phyloP scores from a whole-genome alignment of 2,113 vertebrate genomes.

The Syrmaticus mikado region DNA sequence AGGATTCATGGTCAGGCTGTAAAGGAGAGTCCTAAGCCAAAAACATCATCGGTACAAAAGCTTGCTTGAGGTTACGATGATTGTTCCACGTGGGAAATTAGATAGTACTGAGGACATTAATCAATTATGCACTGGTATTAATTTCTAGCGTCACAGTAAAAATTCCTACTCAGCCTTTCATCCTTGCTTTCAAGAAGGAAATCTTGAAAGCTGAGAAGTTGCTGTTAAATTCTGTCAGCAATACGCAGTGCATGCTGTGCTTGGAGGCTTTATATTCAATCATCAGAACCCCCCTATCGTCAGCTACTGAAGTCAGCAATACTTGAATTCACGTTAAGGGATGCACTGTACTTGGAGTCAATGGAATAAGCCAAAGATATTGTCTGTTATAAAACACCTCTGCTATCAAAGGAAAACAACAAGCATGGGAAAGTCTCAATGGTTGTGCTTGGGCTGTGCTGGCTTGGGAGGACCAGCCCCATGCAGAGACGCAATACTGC shows the following conservation, averaged over 20 bases:
- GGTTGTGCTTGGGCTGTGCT: neutral
- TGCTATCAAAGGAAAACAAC: neutral
- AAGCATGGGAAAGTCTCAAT: neutral
- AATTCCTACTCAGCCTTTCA: neutral
- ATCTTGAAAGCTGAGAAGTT: neutral
- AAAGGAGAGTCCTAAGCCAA: neutral
- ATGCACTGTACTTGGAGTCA: neutral
- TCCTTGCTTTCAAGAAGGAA: neutral
- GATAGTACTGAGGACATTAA: neutral
- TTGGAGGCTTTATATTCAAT: neutral
- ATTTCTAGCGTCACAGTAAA: neutral
- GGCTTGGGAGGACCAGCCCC: neutral
- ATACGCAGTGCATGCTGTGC: neutral
- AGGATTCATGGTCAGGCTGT: neutral
- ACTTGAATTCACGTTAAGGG: rapidly evolving
- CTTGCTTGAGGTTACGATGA: neutral
- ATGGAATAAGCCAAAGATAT: neutral
- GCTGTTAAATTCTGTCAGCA: neutral
- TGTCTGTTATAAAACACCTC: neutral
- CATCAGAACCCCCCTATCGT: neutral
- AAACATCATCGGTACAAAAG: neutral
- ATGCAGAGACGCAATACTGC: neutral
- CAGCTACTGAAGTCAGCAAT: neutral
- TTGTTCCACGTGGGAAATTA: neutral
- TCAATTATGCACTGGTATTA: neutral